Conservation (phyloP, 64 coral and sea anemone genomes). For the Stichodactyla mertensii region DNA sequence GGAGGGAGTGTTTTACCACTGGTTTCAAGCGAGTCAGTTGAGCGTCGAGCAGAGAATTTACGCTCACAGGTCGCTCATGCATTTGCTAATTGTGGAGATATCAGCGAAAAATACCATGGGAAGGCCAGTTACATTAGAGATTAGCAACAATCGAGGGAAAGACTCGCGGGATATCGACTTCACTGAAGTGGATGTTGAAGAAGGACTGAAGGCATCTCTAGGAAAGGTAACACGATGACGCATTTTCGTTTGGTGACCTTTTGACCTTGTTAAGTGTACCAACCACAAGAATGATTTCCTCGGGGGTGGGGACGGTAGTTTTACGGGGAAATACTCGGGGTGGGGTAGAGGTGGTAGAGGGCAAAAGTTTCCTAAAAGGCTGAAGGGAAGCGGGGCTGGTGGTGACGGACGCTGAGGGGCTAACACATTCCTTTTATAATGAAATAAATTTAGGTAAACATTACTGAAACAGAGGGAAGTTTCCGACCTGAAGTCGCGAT, state of each 20-base stretch:
- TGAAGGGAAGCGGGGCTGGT: neutral
- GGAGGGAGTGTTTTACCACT: constrained; percentile 50
- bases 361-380: too few species aligned
- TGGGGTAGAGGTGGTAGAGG: too few species aligned
- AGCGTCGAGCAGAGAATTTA: constrained; percentile 51
- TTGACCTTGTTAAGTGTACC: neutral
- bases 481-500: constrained; percentile 34
- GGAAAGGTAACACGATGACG: constrained; percentile 13
- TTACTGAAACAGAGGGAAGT: constrained; percentile 43
- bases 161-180: constrained; percentile 47
- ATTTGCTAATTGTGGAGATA: constrained; percentile 52
- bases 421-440: neutral
- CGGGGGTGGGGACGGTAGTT: too few species aligned
- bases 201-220: constrained; percentile 27
- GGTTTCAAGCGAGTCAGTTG: constrained; percentile 32
- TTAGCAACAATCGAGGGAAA: constrained; percentile 16
- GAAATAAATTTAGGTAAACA: constrained; percentile 36
- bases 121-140: constrained; percentile 14
- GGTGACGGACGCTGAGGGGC: too few species aligned
- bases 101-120: constrained; percentile 13
- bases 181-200: constrained; percentile 19
- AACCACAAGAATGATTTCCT: too few species aligned
- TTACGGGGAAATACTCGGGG: too few species aligned
- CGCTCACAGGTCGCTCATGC: constrained; percentile 46
- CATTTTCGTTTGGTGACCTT: neutral